phyloP scores from a whole-genome alignment of 2,888 invertebrate genomes.

The Amphimallon solstitiale region DNA sequence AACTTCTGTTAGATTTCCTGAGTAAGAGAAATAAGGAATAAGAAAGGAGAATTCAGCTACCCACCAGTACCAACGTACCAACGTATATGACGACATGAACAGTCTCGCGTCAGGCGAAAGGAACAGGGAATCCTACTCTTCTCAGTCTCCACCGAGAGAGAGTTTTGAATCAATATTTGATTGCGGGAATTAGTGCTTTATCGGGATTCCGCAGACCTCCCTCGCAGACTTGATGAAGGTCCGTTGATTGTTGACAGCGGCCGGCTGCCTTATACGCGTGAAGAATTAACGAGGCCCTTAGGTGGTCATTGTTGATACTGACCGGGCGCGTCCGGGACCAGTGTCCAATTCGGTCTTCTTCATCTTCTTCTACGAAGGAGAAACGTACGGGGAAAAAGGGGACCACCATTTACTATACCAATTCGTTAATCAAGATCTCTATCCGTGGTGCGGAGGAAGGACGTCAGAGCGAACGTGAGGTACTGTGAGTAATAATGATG shows the following conservation, averaged over 20 bases:
- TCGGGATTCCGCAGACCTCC: slow-evolving; percentile 65
- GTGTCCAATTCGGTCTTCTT: slow-evolving; percentile 36
- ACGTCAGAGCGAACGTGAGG: slow-evolving; percentile 1
- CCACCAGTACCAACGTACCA: too few relatives aligned
- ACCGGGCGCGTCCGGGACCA: slow-evolving; percentile 28
- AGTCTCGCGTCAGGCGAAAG: slow-evolving; percentile 50
- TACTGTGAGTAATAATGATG: not conserved
- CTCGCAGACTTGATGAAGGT: slow-evolving; percentile 63
- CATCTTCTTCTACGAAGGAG: slow-evolving; percentile 39
- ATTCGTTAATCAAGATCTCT: slow-evolving; percentile 29
- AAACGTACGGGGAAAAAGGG: slow-evolving; percentile 24
- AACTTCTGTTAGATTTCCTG: slow-evolving; percentile 57
- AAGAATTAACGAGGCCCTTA: slow-evolving; percentile 61
- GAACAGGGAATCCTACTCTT: slow-evolving; percentile 32
- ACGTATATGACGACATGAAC: not conserved
- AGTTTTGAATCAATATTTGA: slow-evolving; percentile 66
- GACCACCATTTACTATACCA: slow-evolving; percentile 9
- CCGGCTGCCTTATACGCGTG: slow-evolving; percentile 60
- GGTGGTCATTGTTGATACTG: slow-evolving; percentile 47
- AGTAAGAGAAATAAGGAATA: not conserved
- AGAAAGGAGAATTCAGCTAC: too few relatives aligned
- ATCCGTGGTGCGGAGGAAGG: slow-evolving; percentile 13
- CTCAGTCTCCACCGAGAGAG: slow-evolving; percentile 50
- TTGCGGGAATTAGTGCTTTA: slow-evolving; percentile 66
- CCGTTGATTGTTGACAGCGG: slow-evolving; percentile 64